Conservation (phyloP, 2,113 vertebrate genomes). For the Hydropotes inermis region DNA sequence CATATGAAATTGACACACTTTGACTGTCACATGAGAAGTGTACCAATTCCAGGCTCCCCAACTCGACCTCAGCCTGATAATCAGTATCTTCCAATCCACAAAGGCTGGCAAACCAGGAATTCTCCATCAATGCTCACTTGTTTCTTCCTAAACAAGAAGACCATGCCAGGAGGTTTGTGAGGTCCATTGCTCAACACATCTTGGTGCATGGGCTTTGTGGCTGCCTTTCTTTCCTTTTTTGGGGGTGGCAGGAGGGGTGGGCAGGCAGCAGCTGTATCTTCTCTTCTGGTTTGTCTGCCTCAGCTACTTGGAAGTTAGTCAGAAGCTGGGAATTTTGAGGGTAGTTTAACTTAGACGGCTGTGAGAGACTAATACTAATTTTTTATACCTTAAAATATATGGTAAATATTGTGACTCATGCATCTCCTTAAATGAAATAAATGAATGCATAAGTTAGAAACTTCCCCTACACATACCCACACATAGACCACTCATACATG, state of each 20-base stretch:
- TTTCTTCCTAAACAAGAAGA: not conserved
- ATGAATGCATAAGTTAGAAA: not conserved
- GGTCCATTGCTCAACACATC: not conserved
- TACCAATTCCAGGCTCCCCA: not conserved
- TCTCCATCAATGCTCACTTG: not conserved
- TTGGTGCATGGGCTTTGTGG: not conserved
- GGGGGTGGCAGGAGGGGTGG: not conserved
- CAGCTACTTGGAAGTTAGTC: not conserved
- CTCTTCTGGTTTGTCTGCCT: not conserved
- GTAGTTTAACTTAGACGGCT: not conserved
- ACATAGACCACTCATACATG: not conserved
- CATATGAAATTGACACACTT: not conserved
- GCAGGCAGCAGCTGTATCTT: slow-evolving; percentile 10
- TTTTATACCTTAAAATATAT: not conserved
- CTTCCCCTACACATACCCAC: not conserved
- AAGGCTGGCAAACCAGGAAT: not conserved
- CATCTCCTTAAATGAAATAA: not conserved
- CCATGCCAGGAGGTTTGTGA: not conserved
- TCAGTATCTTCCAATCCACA: not conserved
- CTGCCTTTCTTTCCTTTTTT: not conserved
- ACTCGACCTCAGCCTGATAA: not conserved
- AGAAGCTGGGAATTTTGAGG: slow-evolving; percentile 10
- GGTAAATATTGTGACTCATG: not conserved
- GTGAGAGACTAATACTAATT: not conserved
- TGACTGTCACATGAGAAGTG: slow-evolving; percentile 28